Conservation (phyloP, 2,888 invertebrate genomes). For the Laspeyria flexula region DNA sequence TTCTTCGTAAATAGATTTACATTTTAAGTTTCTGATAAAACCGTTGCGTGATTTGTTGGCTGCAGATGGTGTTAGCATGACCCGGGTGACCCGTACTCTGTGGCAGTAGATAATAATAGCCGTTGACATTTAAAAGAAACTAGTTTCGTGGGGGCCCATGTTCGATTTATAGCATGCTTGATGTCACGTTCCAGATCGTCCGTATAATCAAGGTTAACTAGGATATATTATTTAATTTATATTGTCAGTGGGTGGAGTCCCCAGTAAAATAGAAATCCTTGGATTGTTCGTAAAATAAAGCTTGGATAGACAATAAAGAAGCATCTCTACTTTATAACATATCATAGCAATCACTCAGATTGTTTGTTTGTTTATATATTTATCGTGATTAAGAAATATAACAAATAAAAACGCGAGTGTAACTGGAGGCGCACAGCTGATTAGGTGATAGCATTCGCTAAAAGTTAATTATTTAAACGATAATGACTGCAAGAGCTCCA, state of each 20-base stretch:
- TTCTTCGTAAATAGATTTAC: background rate
- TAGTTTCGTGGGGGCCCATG: conserved; percentile 65
- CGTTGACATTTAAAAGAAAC: conserved; percentile 79
- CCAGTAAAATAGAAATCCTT: conserved; percentile 13
- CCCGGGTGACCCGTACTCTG: conserved; percentile 58
- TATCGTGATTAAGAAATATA: too few relatives aligned
- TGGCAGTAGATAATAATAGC: conserved; percentile 73
- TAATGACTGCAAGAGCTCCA: too few relatives aligned
- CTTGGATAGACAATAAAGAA: too few relatives aligned
- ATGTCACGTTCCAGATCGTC: conserved; percentile 55
- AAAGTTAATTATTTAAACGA: too few relatives aligned
- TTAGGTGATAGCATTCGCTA: too few relatives aligned
- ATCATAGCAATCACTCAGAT: too few relatives aligned
- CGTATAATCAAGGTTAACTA: conserved; percentile 40
- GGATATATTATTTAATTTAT: conserved; percentile 18
- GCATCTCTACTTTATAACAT: too few relatives aligned
- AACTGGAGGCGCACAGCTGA: too few relatives aligned
- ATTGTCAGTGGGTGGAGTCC: conserved; percentile 9
- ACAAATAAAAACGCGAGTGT: too few relatives aligned
- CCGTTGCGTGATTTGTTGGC: conserved; percentile 33
- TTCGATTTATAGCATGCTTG: conserved; percentile 51
- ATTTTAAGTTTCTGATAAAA: conserved; percentile 21
- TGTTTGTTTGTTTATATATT: too few relatives aligned
- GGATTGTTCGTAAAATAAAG: background rate
- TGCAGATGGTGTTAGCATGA: conserved; percentile 51